These are phyloP conservation scores for Saiga tatarica DNA, from an alignment of 2,113 vertebrate genomes.

Conservation along the genomic window DNA sequence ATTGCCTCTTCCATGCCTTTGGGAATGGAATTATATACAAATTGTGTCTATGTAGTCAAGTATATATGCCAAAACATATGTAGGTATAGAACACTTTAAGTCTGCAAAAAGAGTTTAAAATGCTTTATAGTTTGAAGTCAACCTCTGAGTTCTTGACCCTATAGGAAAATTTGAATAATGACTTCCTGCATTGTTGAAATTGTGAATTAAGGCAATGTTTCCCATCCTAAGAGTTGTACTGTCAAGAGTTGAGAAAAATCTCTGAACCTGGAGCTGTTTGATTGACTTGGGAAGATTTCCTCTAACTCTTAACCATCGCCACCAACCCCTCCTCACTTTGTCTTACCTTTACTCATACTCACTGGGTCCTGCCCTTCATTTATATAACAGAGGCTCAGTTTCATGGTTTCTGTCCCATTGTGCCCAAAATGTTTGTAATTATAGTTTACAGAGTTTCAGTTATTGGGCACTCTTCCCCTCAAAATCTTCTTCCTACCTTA, in stretches of 20 bases:
- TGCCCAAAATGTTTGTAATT: background rate
- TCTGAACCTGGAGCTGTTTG: conserved; percentile 17
- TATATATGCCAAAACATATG: background rate
- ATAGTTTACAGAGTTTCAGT: background rate
- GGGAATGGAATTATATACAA: conserved; percentile 47
- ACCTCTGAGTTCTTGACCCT: conserved; percentile 51
- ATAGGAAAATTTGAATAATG: conserved; percentile 55
- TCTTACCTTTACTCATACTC: background rate
- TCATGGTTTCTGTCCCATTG: background rate
- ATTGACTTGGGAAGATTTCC: background rate
- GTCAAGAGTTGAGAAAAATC: conserved; percentile 16
- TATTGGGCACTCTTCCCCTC: background rate
- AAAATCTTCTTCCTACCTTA: background rate
- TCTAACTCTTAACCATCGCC: background rate
- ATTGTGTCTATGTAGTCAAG: conserved; percentile 37
- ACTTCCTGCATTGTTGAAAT: conserved; percentile 56
- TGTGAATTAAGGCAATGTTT: conserved; percentile 53
- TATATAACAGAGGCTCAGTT: background rate
- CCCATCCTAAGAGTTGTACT: background rate
- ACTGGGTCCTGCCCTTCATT: background rate
- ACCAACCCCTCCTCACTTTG: background rate
- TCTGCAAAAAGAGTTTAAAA: conserved; percentile 41
- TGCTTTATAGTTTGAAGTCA: conserved; percentile 54
- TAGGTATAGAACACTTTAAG: background rate
- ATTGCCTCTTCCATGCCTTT: background rate